Evolutionary conservation across 2,888 invertebrate genomes (phyloP).

Genomic region (Margaritifera margaritifera): DNA sequence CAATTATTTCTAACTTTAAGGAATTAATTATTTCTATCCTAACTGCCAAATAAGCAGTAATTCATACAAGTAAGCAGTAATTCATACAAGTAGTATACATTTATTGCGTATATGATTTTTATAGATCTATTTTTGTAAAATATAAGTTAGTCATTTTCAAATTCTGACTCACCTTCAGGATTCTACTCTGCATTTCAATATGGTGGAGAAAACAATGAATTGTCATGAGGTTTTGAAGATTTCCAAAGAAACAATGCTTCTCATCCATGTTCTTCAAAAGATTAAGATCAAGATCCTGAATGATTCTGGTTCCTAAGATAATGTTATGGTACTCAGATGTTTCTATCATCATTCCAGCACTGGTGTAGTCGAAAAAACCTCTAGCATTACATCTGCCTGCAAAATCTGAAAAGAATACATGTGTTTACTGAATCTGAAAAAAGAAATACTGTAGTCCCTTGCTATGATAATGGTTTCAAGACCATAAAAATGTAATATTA

Average conservation of each 20-base stretch:
- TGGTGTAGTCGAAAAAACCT: conserved; percentile 53
- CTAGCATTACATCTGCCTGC: conserved; percentile 50
- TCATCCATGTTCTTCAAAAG: conserved; percentile 47
- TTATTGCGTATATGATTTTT: too few relatives aligned
- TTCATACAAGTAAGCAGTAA: too few relatives aligned
- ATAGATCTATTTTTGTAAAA: too few relatives aligned
- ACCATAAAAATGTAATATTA: too few relatives aligned
- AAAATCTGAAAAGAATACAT: conserved; percentile 35
- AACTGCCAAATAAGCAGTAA: too few relatives aligned
- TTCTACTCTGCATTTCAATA: conserved; percentile 4
- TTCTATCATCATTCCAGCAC: conserved; percentile 48
- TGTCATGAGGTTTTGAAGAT: conserved; percentile 67
- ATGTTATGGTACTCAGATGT: conserved; percentile 46
- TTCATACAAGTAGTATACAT: too few relatives aligned
- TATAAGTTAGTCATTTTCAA: too few relatives aligned
- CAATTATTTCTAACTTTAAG: too few relatives aligned
- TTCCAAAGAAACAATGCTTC: conserved; percentile 66
- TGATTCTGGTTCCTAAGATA: conserved; percentile 31
- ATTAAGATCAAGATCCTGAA: conserved; percentile 55
- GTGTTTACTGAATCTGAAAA: background rate
- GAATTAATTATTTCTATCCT: too few relatives aligned
- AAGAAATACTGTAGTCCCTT: too few relatives aligned
- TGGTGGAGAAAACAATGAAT: conserved; percentile 52
- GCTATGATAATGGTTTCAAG: too few relatives aligned
- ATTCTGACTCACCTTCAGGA: conserved; percentile 6